Evolutionary conservation across 2,888 invertebrate species (phyloP).

Genomic region (Parelbella ahira): DNA sequence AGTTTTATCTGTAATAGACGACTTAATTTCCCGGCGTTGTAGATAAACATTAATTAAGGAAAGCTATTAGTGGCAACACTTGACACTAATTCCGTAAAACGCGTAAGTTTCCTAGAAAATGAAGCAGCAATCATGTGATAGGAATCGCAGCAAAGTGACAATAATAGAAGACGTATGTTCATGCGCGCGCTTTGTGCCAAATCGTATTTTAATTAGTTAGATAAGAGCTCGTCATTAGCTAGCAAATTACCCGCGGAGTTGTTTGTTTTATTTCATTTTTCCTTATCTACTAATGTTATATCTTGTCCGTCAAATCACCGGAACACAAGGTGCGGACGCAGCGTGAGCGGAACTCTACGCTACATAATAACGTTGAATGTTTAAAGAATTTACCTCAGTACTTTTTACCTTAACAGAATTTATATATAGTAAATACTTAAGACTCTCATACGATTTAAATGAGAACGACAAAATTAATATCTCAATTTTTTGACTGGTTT

Average conservation of each 20-base stretch:
- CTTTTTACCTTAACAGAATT: no score
- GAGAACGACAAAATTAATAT: no score
- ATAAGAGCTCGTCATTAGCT: constrained; percentile 70
- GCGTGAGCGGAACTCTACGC: constrained; percentile 30
- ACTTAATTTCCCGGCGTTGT: constrained; percentile 15
- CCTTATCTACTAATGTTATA: constrained; percentile 67
- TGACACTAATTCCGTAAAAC: constrained; percentile 41
- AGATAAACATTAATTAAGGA: constrained; percentile 21
- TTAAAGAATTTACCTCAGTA: no score
- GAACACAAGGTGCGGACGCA: constrained; percentile 40
- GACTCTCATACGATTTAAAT: no score
- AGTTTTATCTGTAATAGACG: constrained; percentile 18
- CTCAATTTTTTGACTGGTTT: no score
- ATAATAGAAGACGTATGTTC: constrained; percentile 40
- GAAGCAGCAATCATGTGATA: constrained; percentile 51
- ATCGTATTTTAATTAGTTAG: constrained; percentile 77
- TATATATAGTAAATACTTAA: no score
- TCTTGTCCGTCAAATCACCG: constrained; percentile 66
- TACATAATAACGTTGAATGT: no score
- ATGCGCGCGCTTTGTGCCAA: constrained; percentile 54
- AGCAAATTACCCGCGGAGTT: constrained; percentile 65
- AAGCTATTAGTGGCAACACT: constrained; percentile 29
- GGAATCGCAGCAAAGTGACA: constrained; percentile 60
- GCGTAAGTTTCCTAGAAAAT: constrained; percentile 40
- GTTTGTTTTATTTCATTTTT: constrained; percentile 69